Conservation (phyloP, 2,888 invertebrate genomes). For the Drosophila kokeensis region DNA sequence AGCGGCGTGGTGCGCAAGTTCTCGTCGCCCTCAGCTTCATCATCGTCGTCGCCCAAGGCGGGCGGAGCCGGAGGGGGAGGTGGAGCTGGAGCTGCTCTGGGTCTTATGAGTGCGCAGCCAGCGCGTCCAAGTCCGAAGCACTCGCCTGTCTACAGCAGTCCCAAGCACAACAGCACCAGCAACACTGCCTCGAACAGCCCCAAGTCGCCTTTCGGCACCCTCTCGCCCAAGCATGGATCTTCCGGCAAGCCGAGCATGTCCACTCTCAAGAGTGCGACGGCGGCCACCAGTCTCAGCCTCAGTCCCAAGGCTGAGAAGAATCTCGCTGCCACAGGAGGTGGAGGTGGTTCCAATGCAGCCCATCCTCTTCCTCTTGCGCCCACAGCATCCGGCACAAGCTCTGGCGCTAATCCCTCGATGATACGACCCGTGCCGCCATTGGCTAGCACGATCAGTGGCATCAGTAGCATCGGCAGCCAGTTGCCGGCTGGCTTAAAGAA, state of each 20-base stretch:
- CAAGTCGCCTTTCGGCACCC: slow-evolving; percentile 90
- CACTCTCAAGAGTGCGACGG: slow-evolving; percentile 90
- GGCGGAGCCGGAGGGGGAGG: slow-evolving; percentile 55
- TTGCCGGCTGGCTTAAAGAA: slow-evolving; percentile 42
- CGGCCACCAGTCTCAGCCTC: slow-evolving; percentile 80
- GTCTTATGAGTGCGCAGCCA: slow-evolving; percentile 63
- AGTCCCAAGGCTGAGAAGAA: slow-evolving; percentile 81
- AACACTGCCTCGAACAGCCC: slow-evolving; percentile 89
- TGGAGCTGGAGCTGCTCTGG: slow-evolving; percentile 35
- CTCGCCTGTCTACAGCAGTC: slow-evolving; percentile 86
- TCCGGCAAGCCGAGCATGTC: slow-evolving; percentile 96
- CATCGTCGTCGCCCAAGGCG: slow-evolving; percentile 84
- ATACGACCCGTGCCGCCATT: slow-evolving; percentile 85
- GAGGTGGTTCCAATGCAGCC: slow-evolving; percentile 13
- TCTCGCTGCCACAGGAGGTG: slow-evolving; percentile 30
- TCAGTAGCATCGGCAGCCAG: slow-evolving; percentile 31
- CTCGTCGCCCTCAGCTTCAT: slow-evolving; percentile 86
- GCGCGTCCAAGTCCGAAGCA: slow-evolving; percentile 88
- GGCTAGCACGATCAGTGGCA: slow-evolving; percentile 74
- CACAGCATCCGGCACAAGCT: slow-evolving; percentile 1
- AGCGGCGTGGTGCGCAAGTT: slow-evolving; percentile 87
- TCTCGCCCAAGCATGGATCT: slow-evolving; percentile 91
- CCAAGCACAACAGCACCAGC: slow-evolving; percentile 90
- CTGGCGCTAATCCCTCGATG: slow-evolving; percentile 43
- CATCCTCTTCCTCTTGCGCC: slow-evolving; percentile 18